Percentiles rank a stretch among this genome's conserved stretches.
Conservation (phyloP, 2,797 vertebrate genomes). For the Natrix natrix region DNA sequence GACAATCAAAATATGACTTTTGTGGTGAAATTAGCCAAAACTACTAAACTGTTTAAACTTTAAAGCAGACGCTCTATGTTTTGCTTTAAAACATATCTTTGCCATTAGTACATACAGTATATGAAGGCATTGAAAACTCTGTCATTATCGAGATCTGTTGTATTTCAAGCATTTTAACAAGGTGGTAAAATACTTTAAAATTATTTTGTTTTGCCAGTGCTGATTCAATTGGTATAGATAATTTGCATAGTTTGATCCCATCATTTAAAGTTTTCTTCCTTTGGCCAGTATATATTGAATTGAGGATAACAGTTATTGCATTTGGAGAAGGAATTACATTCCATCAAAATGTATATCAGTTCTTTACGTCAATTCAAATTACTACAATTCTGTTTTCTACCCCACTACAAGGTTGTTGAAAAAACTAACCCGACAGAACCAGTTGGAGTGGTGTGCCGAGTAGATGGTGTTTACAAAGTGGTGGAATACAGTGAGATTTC, state of each 20-base stretch:
- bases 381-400: background rate
- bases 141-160: background rate
- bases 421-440: constrained; percentile 96
- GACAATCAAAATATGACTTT: background rate
- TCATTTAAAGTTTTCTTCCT: background rate
- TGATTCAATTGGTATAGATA: background rate
- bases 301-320: background rate
- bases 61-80: background rate
- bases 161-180: background rate
- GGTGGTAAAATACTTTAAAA: background rate
- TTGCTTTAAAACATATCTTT: background rate
- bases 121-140: background rate
- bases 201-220: background rate
- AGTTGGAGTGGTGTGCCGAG: constrained; percentile 92
- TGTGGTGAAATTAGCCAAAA: background rate
- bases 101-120: background rate
- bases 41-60: background rate
- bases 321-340: background rate
- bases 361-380: background rate
- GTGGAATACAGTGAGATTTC: constrained; percentile 99
- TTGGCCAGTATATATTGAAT: background rate
- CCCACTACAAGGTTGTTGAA: constrained; percentile 86
- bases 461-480: constrained; percentile 90
- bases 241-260: background rate
- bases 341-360: background rate